Evolutionary conservation across 1,140 invertebrate species (phyloP).

Genomic region (Drosophila seguyi): DNA sequence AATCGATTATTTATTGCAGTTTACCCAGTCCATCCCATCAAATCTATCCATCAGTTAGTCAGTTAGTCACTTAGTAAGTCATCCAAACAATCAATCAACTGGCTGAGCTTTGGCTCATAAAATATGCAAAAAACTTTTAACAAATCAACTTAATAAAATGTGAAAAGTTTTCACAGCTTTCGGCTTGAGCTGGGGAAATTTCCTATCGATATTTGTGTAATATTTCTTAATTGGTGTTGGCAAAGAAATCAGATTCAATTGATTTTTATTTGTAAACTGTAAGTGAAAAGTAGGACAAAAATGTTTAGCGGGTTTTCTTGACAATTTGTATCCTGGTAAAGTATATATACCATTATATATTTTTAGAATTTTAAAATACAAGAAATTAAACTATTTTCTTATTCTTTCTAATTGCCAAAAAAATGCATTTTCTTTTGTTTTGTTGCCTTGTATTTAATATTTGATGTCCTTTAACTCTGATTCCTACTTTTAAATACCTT

Average conservation of each 20-base stretch:
- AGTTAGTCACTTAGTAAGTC: conserved; percentile 6
- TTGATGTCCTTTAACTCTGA: too few species aligned
- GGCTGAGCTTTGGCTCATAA: conserved; percentile 30
- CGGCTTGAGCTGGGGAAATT: neutral
- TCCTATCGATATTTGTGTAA: conserved; percentile 2
- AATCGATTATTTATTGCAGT: conserved; percentile 67
- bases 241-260: conserved; percentile 6
- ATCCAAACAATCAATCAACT: conserved; percentile 35
- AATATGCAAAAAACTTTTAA: conserved; percentile 57
- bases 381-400: too few species aligned
- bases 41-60: conserved; percentile 41
- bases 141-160: conserved; percentile 49
- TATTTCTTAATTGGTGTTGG: conserved; percentile 11
- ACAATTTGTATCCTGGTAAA: too few species aligned
- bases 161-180: conserved; percentile 38
- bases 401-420: too few species aligned
- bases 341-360: too few species aligned
- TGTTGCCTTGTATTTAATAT: too few species aligned
- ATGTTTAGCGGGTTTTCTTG: too few species aligned
- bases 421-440: too few species aligned
- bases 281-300: neutral
- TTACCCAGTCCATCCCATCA: conserved; percentile 29
- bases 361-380: too few species aligned
- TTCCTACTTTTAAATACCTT: neutral
- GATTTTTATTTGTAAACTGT: neutral